Conservation (phyloP, 2,888 invertebrate species). For the Sarcophaga caerulescens region DNA sequence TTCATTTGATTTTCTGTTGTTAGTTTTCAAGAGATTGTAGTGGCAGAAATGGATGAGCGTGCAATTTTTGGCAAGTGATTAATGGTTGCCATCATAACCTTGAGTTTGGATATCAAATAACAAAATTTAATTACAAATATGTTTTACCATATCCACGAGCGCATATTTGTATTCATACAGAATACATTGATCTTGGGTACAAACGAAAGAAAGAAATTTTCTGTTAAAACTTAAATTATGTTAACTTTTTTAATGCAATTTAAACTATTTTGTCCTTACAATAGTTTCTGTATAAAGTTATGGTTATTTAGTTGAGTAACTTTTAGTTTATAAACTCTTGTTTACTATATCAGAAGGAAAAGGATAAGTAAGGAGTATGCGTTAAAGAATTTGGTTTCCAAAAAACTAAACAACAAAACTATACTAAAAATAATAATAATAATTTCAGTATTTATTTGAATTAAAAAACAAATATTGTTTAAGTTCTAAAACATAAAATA, state of each 20-base stretch:
- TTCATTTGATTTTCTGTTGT: slow-evolving; percentile 13
- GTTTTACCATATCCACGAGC: background rate
- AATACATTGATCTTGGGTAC: background rate
- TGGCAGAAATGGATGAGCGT: background rate
- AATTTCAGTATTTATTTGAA: too few species aligned
- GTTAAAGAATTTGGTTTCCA: too few species aligned
- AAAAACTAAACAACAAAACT: too few species aligned
- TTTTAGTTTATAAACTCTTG: background rate
- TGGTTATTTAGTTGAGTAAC: background rate
- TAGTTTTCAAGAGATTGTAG: background rate
- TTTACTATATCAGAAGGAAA: too few species aligned
- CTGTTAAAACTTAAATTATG: background rate
- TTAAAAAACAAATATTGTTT: too few species aligned
- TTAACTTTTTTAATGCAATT: background rate
- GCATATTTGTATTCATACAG: background rate
- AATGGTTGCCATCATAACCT: slow-evolving; percentile 53
- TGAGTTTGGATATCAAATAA: slow-evolving; percentile 41
- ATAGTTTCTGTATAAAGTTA: background rate
- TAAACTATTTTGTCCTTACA: background rate
- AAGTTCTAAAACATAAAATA: too few species aligned
- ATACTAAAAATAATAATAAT: too few species aligned
- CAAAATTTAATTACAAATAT: slow-evolving; percentile 51
- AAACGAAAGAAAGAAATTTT: background rate
- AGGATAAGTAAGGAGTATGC: too few species aligned
- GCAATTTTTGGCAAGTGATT: slow-evolving; percentile 60